Evolutionary conservation across 2,113 vertebrate genomes (phyloP).

Genomic region (Redunca redunca): DNA sequence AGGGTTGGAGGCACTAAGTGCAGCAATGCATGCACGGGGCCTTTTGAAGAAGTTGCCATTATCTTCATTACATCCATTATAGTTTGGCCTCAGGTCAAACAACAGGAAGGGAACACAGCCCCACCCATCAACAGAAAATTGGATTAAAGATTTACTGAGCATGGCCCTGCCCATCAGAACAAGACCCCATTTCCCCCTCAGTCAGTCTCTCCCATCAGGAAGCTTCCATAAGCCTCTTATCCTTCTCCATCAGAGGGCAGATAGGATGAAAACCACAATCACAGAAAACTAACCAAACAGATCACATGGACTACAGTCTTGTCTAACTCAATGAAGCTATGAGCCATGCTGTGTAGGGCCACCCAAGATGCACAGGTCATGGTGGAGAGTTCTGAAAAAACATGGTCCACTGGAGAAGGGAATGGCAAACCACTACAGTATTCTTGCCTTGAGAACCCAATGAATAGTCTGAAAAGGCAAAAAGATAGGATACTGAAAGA

Average conservation of each 20-base stretch:
- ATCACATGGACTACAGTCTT: not conserved
- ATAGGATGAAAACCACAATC: not conserved
- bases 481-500: no score
- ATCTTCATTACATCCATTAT: not conserved
- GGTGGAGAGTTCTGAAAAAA: no score
- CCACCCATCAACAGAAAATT: not conserved
- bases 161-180: not conserved
- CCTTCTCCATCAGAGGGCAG: not conserved
- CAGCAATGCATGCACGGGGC: rapidly evolving
- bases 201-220: not conserved
- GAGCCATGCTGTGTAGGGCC: no score
- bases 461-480: no score
- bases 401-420: no score
- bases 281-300: not conserved
- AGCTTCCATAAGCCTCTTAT: not conserved
- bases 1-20: not conserved
- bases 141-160: not conserved
- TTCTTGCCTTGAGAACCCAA: no score
- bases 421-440: no score
- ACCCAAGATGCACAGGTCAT: no score
- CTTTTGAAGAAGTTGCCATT: not conserved
- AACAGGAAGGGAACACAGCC: not conserved
- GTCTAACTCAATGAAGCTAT: not conserved
- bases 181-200: not conserved
- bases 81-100: not conserved